Evolutionary conservation across 2,888 invertebrate species (phyloP).

Genomic region (Pristionchus maxplancki): DNA sequence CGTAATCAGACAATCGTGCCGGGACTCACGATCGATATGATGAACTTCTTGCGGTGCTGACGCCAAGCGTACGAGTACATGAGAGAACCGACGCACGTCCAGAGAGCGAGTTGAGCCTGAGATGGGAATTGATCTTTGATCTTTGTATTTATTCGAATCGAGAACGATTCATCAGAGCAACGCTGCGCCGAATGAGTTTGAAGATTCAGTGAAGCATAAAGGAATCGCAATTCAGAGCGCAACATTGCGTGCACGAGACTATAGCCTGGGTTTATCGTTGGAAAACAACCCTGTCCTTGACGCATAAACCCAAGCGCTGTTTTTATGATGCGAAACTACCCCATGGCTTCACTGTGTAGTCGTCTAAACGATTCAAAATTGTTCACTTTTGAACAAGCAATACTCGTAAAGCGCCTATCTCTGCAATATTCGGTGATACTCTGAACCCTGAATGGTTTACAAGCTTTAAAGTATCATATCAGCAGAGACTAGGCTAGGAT

Average conservation of each 20-base stretch:
- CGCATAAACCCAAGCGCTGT: neutral
- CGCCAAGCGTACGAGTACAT: conserved; percentile 76
- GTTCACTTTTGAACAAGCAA: no score
- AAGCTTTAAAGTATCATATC: neutral
- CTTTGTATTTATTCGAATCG: no score
- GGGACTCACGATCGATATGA: conserved; percentile 68
- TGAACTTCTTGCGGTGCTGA: conserved; percentile 76
- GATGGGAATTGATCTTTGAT: neutral
- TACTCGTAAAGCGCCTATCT: neutral
- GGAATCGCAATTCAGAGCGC: neutral
- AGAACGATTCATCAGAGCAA: neutral
- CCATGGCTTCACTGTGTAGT: no score
- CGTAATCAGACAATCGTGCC: neutral
- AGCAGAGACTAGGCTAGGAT: neutral
- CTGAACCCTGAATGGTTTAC: neutral
- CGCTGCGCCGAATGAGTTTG: neutral
- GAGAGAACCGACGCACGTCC: conserved; percentile 74
- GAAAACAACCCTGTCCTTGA: neutral
- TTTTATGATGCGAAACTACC: no score
- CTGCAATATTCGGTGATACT: neutral
- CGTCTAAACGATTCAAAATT: no score
- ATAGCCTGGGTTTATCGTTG: neutral
- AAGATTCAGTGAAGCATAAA: neutral
- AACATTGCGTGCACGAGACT: neutral
- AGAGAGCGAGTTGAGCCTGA: conserved; percentile 75